Evolutionary conservation across 2,113 vertebrate genomes (phyloP).

Genomic region (Grallaria varia): DNA sequence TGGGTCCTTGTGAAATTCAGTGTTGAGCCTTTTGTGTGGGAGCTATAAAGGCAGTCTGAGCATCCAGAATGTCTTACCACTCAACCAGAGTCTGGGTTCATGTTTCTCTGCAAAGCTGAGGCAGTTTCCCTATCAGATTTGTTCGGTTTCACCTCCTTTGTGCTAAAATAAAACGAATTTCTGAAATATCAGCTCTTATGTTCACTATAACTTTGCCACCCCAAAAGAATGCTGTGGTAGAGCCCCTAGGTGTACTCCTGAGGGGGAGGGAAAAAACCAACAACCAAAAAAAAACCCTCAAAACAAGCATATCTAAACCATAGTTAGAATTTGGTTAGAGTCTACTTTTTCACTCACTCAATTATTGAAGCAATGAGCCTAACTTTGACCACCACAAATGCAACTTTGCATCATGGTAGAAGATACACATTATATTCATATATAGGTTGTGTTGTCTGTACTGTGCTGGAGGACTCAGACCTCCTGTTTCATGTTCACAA

Average conservation of each 20-base stretch:
- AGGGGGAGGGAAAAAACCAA: not conserved
- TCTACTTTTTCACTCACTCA: not conserved
- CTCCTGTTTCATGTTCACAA: not conserved
- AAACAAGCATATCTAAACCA: not conserved
- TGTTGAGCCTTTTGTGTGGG: not conserved
- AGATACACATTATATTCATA: not conserved
- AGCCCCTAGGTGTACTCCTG: not conserved
- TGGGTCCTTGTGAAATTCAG: slow-evolving; percentile 22
- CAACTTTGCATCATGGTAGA: not conserved
- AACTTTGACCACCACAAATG: not conserved
- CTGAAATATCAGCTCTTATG: not conserved
- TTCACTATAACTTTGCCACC: not conserved
- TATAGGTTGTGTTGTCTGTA: not conserved
- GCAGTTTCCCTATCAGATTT: not conserved
- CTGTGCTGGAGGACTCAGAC: not conserved
- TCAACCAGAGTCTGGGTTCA: not conserved
- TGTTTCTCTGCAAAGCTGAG: not conserved
- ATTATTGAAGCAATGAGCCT: not conserved
- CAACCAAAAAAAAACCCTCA: no score
- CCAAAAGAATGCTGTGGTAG: not conserved
- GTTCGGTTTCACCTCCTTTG: not conserved
- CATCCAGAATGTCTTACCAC: not conserved
- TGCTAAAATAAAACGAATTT: not conserved
- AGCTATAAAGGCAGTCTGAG: not conserved
- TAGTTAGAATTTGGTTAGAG: not conserved